These are phyloP conservation scores for Drosophila melanica DNA, from an alignment of 1,140 invertebrate species.

Conservation along the genomic window DNA sequence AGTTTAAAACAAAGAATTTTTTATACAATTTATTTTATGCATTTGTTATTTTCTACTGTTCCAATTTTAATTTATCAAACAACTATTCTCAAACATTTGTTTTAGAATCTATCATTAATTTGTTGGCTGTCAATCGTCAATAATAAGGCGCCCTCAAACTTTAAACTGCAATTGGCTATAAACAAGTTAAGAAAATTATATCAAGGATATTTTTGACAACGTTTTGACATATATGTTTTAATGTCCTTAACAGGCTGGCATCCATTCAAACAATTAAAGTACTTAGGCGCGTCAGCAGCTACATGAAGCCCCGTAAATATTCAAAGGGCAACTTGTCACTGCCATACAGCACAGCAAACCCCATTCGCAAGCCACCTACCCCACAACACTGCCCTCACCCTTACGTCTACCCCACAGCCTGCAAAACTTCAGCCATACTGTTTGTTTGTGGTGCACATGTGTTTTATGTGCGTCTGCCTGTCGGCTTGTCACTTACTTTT, in stretches of 20 bases:
- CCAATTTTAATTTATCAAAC: too few relatives aligned
- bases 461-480: conserved; percentile 78
- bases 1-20: too few relatives aligned
- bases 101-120: too few relatives aligned
- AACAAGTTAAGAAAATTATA: too few relatives aligned
- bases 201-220: too few relatives aligned
- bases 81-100: too few relatives aligned
- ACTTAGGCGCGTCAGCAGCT: conserved; percentile 49
- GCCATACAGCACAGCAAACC: conserved; percentile 22
- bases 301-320: conserved; percentile 54
- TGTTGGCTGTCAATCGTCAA: too few relatives aligned
- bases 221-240: too few relatives aligned
- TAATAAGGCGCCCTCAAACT: too few relatives aligned
- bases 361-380: not conserved
- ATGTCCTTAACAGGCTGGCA: not conserved
- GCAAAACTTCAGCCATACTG: conserved; percentile 40
- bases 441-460: conserved; percentile 79
- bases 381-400: not conserved
- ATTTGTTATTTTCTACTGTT: too few relatives aligned
- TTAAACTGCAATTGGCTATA: too few relatives aligned
- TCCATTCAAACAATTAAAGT: conserved; percentile 63
- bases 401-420: not conserved
- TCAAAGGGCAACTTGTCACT: conserved; percentile 71
- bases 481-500: conserved; percentile 80
- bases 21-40: too few relatives aligned